These are phyloP conservation scores for Dendrocincla tyrannina DNA, from an alignment of 2,797 vertebrate species.

Conservation along the genomic window DNA sequence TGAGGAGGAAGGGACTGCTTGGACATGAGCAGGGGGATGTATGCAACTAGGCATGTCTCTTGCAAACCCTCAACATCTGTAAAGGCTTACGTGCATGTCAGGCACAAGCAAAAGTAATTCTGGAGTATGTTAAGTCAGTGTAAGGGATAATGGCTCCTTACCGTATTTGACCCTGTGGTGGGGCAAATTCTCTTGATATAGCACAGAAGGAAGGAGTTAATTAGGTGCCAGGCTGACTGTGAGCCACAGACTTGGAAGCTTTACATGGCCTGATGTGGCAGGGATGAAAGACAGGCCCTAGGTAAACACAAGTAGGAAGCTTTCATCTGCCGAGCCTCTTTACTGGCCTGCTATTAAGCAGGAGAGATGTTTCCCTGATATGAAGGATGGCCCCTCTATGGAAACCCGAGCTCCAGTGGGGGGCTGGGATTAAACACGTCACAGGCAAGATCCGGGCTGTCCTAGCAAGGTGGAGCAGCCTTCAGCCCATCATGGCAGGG, in stretches of 20 bases:
- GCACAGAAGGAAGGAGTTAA: slow-evolving; percentile 53
- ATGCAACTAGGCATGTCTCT: background rate
- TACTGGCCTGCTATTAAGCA: background rate
- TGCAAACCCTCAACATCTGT: slow-evolving; percentile 37
- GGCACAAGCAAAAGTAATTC: slow-evolving; percentile 23
- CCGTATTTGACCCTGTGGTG: background rate
- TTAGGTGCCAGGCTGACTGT: slow-evolving; percentile 25
- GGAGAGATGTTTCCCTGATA: background rate
- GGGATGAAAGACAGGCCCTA: slow-evolving; percentile 49
- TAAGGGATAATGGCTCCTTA: slow-evolving; percentile 18
- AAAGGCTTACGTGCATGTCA: slow-evolving; percentile 21
- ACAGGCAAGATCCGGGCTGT: background rate
- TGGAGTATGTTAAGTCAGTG: slow-evolving; percentile 32
- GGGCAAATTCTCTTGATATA: slow-evolving; percentile 32
- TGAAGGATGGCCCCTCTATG: background rate
- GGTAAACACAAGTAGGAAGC: slow-evolving; percentile 11
- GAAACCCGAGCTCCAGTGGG: background rate
- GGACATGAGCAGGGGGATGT: background rate
- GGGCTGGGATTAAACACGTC: background rate
- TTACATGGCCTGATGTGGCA: background rate
- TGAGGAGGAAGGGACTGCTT: background rate
- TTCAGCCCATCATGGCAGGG: background rate
- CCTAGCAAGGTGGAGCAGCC: background rate
- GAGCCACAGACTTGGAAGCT: slow-evolving; percentile 2
- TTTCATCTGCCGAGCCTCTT: slow-evolving; percentile 37